phyloP scores from a whole-genome alignment of 23 tunicate genomes.

The Phallusia fumigata region DNA sequence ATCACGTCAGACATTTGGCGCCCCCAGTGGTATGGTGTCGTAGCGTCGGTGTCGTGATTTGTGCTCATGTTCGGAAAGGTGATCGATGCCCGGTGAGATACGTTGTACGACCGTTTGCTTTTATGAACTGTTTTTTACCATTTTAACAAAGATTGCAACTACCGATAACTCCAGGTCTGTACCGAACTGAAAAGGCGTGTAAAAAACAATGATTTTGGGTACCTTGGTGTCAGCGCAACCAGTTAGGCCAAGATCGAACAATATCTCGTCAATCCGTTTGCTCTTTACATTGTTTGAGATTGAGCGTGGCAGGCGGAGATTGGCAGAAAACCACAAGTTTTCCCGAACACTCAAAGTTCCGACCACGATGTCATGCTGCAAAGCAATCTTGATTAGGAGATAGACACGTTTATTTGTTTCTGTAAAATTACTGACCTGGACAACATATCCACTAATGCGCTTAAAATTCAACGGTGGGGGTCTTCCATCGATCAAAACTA shows the following conservation, averaged over 20 bases:
- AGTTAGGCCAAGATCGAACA: slow-evolving; percentile 80
- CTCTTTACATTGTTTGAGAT: slow-evolving; percentile 41
- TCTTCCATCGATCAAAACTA: slow-evolving; percentile 52
- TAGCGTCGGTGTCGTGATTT: too few species aligned
- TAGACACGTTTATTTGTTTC: too few species aligned
- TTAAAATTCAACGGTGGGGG: slow-evolving; percentile 77
- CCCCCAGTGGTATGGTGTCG: too few species aligned
- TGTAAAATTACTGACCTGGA: slow-evolving; percentile 35
- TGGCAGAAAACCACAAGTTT: slow-evolving; percentile 91
- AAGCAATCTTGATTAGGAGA: not conserved
- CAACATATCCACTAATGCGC: slow-evolving; percentile 84
- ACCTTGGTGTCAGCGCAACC: slow-evolving; percentile 90
- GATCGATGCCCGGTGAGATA: too few species aligned
- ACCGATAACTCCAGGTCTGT: too few species aligned
- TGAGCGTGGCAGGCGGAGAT: slow-evolving; percentile 62
- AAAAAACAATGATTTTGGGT: not conserved
- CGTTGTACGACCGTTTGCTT: too few species aligned
- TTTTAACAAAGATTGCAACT: too few species aligned
- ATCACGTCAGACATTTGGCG: too few species aligned
- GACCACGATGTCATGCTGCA: slow-evolving; percentile 66
- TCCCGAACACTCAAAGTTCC: slow-evolving; percentile 94
- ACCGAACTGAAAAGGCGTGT: too few species aligned
- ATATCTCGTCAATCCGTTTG: slow-evolving; percentile 56
- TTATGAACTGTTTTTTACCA: too few species aligned
- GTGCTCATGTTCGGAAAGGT: too few species aligned